Conservation (phyloP, 2,797 vertebrate genomes). For the Sebastes baramenuke region DNA sequence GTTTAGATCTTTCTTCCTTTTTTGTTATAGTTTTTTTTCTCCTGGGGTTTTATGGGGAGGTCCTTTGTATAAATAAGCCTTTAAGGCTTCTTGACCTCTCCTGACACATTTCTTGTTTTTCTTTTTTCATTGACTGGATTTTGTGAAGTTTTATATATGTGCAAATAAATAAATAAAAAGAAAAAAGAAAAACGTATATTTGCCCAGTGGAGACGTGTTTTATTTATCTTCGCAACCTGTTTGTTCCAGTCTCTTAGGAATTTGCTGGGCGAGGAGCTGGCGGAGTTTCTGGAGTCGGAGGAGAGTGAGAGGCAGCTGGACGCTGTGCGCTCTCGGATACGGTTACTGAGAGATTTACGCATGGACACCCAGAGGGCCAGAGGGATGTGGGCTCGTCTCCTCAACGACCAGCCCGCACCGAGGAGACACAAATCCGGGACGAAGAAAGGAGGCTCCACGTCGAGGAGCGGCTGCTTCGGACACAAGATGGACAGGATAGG, state of each 20-base stretch:
- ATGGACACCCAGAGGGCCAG: conserved; percentile 83
- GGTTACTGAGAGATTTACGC: conserved; percentile 86
- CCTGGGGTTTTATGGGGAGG: too few species aligned
- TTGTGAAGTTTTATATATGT: too few species aligned
- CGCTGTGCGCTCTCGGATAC: conserved; percentile 81
- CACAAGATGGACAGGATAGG: conserved; percentile 98
- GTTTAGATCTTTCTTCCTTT: too few species aligned
- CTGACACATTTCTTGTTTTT: too few species aligned
- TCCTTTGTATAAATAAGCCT: too few species aligned
- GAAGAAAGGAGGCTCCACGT: conserved; percentile 87
- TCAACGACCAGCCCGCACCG: conserved; percentile 84
- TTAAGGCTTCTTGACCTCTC: too few species aligned
- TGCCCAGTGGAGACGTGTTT: neutral
- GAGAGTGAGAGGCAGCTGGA: conserved; percentile 80
- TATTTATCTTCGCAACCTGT: conserved; percentile 45
- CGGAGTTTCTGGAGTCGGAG: conserved; percentile 83
- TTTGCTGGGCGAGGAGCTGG: conserved; percentile 85
- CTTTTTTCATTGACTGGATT: too few species aligned
- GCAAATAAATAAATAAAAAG: too few species aligned
- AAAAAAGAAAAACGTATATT: neutral
- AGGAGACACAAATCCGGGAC: conserved; percentile 84
- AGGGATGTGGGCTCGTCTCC: conserved; percentile 87
- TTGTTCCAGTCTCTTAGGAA: conserved; percentile 80
- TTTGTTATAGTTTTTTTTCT: too few species aligned
- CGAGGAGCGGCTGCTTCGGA: conserved; percentile 92